phyloP scores from a whole-genome alignment of 2,888 invertebrate genomes.

The Tiphia femorata region DNA sequence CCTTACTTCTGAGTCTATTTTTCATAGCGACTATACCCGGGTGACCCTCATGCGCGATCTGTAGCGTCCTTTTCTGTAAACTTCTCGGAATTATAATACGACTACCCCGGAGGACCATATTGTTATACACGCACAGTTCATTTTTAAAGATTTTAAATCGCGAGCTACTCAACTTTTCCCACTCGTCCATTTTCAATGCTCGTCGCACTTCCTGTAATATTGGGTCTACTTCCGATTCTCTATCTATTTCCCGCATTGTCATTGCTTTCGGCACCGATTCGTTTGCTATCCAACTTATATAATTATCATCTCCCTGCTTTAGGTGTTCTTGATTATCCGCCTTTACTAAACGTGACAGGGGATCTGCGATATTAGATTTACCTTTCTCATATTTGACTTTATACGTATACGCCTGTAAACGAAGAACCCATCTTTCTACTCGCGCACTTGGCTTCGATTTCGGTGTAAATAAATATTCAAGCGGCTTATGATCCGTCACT shows the following conservation, averaged over 20 bases:
- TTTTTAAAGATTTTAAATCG: slow-evolving; percentile 15
- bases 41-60: slow-evolving; percentile 53
- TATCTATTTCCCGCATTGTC: slow-evolving; percentile 19
- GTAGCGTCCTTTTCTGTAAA: slow-evolving; percentile 32
- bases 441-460: slow-evolving; percentile 29
- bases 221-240: slow-evolving; percentile 18
- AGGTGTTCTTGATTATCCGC: not conserved
- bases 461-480: slow-evolving; percentile 45
- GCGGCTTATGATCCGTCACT: slow-evolving; percentile 46
- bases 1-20: slow-evolving; percentile 32
- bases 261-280: slow-evolving; percentile 14
- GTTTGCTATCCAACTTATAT: slow-evolving; percentile 9
- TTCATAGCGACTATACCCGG: slow-evolving; percentile 42
- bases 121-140: slow-evolving; percentile 20
- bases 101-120: slow-evolving; percentile 26
- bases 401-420: slow-evolving; percentile 50
- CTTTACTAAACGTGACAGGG: slow-evolving; percentile 42
- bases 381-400: slow-evolving; percentile 44
- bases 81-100: slow-evolving; percentile 33
- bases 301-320: slow-evolving; percentile 10
- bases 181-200: slow-evolving; percentile 21
- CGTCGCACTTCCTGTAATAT: slow-evolving; percentile 14
- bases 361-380: slow-evolving; percentile 49
- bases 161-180: slow-evolving; percentile 14
- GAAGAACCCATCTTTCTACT: slow-evolving; percentile 50